Conservation (phyloP, 2,797 vertebrate genomes). For the Poeciliopsis infans region DNA sequence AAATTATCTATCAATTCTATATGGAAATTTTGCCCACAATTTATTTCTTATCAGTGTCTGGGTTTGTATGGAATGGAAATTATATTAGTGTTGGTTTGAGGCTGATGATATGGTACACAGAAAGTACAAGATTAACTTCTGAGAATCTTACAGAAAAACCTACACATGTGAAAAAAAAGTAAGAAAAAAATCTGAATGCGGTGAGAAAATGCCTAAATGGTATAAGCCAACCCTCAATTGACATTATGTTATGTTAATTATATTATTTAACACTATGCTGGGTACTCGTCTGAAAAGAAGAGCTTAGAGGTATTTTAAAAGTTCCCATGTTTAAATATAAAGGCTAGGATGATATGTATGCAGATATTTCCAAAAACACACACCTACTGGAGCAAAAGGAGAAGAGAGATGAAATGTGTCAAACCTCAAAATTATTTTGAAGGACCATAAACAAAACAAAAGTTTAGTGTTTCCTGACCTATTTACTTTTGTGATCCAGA, state of each 20-base stretch:
- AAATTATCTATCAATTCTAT: neutral
- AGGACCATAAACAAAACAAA: neutral
- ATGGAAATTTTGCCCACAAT: neutral
- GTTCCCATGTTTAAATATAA: neutral
- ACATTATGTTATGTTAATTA: neutral
- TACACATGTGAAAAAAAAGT: too few species aligned
- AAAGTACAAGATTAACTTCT: neutral
- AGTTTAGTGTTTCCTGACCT: slow-evolving; percentile 15
- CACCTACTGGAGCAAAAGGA: neutral
- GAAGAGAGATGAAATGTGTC: neutral
- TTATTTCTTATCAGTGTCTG: neutral
- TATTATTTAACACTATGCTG: neutral
- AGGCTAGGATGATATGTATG: neutral
- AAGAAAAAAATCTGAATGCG: neutral
- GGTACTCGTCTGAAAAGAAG: neutral
- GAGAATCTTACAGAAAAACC: neutral
- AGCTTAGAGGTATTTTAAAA: neutral
- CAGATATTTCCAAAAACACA: neutral
- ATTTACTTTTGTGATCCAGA: slow-evolving; percentile 30
- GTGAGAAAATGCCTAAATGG: neutral
- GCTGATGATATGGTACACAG: neutral
- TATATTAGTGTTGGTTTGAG: neutral
- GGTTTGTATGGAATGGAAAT: neutral
- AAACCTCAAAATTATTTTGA: neutral
- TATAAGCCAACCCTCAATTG: neutral